Percentiles rank a stretch among this genome's conserved stretches.
Evolutionary conservation across 2,888 invertebrate genomes (phyloP).

Genomic region (Andrena chrysosceles): DNA sequence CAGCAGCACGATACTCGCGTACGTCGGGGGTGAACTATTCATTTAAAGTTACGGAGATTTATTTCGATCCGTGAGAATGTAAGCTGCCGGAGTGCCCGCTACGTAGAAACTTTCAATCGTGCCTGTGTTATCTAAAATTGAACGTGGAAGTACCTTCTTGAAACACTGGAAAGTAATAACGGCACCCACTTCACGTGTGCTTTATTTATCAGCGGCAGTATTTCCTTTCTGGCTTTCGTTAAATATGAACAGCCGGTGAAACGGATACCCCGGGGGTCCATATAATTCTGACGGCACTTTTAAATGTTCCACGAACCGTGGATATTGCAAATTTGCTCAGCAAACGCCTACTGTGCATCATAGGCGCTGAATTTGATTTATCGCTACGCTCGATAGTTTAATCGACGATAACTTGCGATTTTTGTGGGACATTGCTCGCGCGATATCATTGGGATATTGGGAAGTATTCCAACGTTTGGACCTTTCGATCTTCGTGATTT

Average conservation of each 20-base stretch:
- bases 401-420: not conserved
- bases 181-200: not conserved
- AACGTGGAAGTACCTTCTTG: conserved; percentile 11
- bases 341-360: not conserved
- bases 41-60: conserved; percentile 14
- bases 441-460: not conserved
- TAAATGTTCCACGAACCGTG: not conserved
- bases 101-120: conserved; percentile 34
- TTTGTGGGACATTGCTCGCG: not conserved
- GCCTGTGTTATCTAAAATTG: conserved; percentile 32
- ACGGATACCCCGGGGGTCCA: not conserved
- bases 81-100: conserved; percentile 21
- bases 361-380: not conserved
- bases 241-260: not conserved
- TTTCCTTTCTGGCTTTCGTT: conserved; percentile 5
- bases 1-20: not conserved
- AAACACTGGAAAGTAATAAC: conserved; percentile 32
- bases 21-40: conserved; percentile 3
- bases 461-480: not conserved
- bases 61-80: conserved; percentile 12
- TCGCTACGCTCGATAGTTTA: not conserved
- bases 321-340: not conserved
- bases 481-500: not conserved
- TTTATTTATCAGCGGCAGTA: conserved; percentile 11
- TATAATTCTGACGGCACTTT: not conserved